Base-by-base conservation (phyloP, 2,113 vertebrate species). In the Hiodon alosoides region DNA sequence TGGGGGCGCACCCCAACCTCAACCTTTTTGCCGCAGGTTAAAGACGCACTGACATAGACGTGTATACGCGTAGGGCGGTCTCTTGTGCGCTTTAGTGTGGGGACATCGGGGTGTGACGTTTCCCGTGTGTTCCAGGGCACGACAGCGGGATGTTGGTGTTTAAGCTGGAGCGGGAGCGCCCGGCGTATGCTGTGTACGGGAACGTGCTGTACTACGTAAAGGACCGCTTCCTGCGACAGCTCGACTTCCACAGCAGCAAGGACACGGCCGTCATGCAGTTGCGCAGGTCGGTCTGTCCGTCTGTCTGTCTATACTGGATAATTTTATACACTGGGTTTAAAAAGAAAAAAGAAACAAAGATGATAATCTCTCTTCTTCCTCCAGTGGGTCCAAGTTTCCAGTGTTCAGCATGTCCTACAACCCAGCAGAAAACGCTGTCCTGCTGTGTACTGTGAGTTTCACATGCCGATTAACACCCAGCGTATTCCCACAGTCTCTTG, bases 331-430 rank as follows among this genome's bases (percentile, higher is more conserved):
- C 31, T 31, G 31, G 31, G 31, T 31, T 31, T 1, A 31, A 31
- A 31, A 31, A 31, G 2, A 31, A 31, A 58, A 57, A 9, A 50
- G 6, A 31, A 31, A 31, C 0, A 31, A 31, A 58, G 31, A 9
- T 14, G 6, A 55, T 17, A 31, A 52, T 54, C 8, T 0, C 9
- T 75, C 31, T 69, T 16, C 31, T 66, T 31, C 16, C 31, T 10
- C 2, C 81, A 98, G 97, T 50, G 96, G 96, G 9, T 99, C 97
- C 14, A 99, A 99, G 85, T 97, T 98, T 82, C 97, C 97, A 0
- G 97, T 98, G 72, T 98, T 99, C 87, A 98, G 93, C 83, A 98
- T 99, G 97, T 98, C 95, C 0, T 99, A 98, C 82, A 99, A 99
- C 83, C 97, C 97, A 0, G 97, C 97, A 0, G 97, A 99, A 88